These are phyloP conservation scores for Pogonomyrmex barbatus DNA, from an alignment of 1,140 invertebrate species.

Conservation along the genomic window DNA sequence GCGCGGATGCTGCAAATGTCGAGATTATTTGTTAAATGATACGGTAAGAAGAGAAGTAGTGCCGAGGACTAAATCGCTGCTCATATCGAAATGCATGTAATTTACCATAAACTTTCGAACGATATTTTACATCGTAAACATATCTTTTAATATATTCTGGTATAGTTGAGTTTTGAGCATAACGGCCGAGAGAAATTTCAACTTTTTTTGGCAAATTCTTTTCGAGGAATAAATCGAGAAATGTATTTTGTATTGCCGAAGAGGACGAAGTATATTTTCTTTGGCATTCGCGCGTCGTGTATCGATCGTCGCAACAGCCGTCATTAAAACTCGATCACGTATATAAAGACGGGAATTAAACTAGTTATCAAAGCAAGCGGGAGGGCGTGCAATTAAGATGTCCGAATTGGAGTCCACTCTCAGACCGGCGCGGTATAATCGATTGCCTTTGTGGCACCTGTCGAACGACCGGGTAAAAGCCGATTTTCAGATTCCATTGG, in stretches of 20 bases:
- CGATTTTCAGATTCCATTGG: slow-evolving; percentile 58
- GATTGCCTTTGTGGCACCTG: slow-evolving; percentile 55
- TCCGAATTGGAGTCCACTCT: slow-evolving; percentile 39
- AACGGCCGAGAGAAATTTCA: neutral
- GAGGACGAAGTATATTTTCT: neutral
- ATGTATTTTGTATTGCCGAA: neutral
- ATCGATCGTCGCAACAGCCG: slow-evolving; percentile 6
- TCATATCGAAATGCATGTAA: neutral
- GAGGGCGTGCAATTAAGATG: slow-evolving; percentile 49
- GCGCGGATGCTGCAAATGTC: slow-evolving; percentile 10
- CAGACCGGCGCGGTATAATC: slow-evolving; percentile 29
- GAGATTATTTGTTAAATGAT: slow-evolving; percentile 52
- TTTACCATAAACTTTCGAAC: neutral
- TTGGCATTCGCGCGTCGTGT: neutral
- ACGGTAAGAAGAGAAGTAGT: slow-evolving; percentile 25
- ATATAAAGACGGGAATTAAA: slow-evolving; percentile 44
- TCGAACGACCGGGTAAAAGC: slow-evolving; percentile 42
- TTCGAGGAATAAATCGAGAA: slow-evolving; percentile 16
- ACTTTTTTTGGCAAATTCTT: neutral
- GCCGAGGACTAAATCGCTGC: neutral
- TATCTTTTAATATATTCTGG: neutral
- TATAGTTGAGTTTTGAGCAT: neutral
- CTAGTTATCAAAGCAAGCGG: slow-evolving; percentile 40
- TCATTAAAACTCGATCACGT: slow-evolving; percentile 7
- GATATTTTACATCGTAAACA: slow-evolving; percentile 3